Percentiles rank a stretch among this genome's conserved stretches.
phyloP scores from a whole-genome alignment of 2,113 vertebrate genomes.

The Dryoscopus gambensis region DNA sequence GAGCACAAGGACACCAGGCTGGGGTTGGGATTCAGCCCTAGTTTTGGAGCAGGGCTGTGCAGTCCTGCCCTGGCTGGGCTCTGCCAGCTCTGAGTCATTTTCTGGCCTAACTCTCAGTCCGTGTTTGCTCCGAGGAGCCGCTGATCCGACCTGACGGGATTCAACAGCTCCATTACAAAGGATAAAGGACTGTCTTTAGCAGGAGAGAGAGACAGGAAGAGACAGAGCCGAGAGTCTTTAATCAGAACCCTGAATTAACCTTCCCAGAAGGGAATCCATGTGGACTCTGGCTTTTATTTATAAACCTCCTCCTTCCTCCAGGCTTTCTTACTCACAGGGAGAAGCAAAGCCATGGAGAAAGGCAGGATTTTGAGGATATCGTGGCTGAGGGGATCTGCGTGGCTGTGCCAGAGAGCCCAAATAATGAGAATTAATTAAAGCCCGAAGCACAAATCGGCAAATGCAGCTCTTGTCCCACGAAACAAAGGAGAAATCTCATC shows the following conservation, averaged over 20 bases:
- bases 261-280: neutral
- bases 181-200: conserved; percentile 1
- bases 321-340: neutral
- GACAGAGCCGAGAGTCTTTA: conserved; percentile 4
- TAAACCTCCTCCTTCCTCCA: conserved; percentile 3
- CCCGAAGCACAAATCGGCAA: neutral
- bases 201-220: neutral
- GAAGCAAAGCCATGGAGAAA: neutral
- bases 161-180: neutral
- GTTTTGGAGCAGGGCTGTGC: neutral
- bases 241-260: conserved; percentile 37
- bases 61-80: neutral
- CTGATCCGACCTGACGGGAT: neutral
- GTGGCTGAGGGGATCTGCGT: neutral
- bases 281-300: conserved; percentile 13
- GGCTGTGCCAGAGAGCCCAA: neutral
- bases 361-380: neutral
- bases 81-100: neutral
- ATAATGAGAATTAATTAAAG: neutral
- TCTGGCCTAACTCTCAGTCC: neutral
- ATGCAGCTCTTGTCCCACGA: neutral
- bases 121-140: neutral
- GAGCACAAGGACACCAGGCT: rapidly evolving
- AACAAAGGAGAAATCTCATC: neutral
- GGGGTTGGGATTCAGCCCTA: rapidly evolving